phyloP scores from a whole-genome alignment of 1,140 invertebrate species.

The Tetranychus urticae region DNA sequence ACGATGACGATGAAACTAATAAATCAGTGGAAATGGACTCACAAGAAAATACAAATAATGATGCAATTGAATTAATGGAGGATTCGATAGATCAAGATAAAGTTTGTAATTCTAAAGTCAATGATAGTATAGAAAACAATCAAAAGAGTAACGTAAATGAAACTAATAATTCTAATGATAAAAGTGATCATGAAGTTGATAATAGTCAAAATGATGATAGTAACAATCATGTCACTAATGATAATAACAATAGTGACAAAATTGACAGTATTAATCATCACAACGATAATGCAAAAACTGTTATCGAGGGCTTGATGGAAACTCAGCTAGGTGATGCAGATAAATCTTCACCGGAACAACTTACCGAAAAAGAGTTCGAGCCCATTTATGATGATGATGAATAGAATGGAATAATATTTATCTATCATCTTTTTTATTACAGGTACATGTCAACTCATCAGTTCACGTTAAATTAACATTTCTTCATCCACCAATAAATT shows the following conservation, averaged over 20 bases:
- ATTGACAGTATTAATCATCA: constrained; percentile 9
- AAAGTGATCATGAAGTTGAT: neutral
- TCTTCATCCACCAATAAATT: no score
- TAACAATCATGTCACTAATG: neutral
- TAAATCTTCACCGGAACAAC: neutral
- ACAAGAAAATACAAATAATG: neutral
- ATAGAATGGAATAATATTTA: neutral
- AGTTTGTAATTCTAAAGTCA: neutral
- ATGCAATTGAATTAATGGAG: neutral
- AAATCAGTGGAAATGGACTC: neutral
- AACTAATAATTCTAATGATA: neutral
- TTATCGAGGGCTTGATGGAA: neutral
- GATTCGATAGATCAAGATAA: neutral
- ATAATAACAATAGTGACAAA: constrained; percentile 10
- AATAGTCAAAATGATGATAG: neutral
- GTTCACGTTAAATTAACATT: no score
- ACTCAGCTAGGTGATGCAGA: no score
- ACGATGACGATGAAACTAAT: neutral
- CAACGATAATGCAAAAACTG: constrained; percentile 8
- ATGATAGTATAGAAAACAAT: neutral
- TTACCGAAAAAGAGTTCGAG: constrained; percentile 14
- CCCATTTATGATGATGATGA: constrained; percentile 14
- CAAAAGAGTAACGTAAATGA: neutral
- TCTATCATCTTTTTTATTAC: no score
- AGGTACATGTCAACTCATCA: no score